Evolutionary conservation across 1,140 invertebrate species (phyloP), one percentile per base, ranked within the genome.

Genomic region (Caenorhabditis latens): DNA sequence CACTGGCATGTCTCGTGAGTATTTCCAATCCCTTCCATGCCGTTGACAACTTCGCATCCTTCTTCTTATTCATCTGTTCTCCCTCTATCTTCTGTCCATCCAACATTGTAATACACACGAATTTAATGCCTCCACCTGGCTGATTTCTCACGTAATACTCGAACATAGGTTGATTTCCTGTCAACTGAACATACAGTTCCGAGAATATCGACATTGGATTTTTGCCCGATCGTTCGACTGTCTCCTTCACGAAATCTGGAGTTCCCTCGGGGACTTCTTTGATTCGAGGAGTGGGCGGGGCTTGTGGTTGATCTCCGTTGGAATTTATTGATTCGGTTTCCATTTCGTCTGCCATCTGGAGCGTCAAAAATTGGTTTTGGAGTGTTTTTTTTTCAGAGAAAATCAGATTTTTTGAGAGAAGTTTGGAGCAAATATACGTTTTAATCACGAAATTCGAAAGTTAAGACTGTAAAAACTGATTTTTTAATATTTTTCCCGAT

Each of bases 151-250:
- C 14, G 14, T 79, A 79, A n/a, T 50, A 79, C 7, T 79, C 46
- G 21, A 79, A 79, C 50, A 50, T 2, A 2, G 71, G 71, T 6
- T 13, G 13, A 13, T 61, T 53, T 42, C 43, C 55, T 6, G 55
- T 61, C 19, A 58, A 13, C 40, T 84, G 83, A 13, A 46, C 6
- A 32, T 46, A 84, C 4, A 84, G 55, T 46, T 84, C 83, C 9
- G 83, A 61, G 55, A 84, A 84, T 21, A 84, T 24, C 8, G 83
- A 61, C 55, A 84, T 84, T 58, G 83, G 83, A 65, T 84, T 84
- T 32, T 84, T 84, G 43, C 83, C 83, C 9, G 21, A 40, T 42
- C 83, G 19, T 13, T 58, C 83, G 11, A 84, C 58, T 7, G 58
- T 61, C 32, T 84, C 53, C 24, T 61, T 84, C 32, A 84, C 83